Evolutionary conservation across 2,888 invertebrate genomes (phyloP).

Genomic region (Galeruca laticollis): DNA sequence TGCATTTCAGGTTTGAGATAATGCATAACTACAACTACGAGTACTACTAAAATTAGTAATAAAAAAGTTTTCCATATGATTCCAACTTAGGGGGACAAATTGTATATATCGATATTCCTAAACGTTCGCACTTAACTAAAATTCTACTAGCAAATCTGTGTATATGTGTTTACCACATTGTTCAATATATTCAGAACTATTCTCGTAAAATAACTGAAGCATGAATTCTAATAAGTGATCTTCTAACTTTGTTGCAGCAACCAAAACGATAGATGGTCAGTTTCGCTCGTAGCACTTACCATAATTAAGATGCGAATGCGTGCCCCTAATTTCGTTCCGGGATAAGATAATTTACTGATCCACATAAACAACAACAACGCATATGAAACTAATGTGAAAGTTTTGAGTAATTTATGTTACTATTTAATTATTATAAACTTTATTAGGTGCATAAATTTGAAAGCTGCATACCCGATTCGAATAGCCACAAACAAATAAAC

Average conservation of each 20-base stretch:
- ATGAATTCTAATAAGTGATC: conserved; percentile 10
- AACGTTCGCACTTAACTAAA: background rate
- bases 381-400: conserved; percentile 49
- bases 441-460: conserved; percentile 37
- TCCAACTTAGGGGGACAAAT: too few relatives aligned
- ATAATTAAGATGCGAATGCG: conserved; percentile 37
- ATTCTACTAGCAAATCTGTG: background rate
- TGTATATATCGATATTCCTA: background rate
- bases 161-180: background rate
- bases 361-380: conserved; percentile 41
- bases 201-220: background rate
- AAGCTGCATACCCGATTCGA: background rate
- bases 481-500: too few relatives aligned
- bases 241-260: conserved; percentile 4
- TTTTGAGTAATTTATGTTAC: conserved; percentile 48
- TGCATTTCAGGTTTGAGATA: too few relatives aligned
- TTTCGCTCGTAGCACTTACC: conserved; percentile 20
- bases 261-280: conserved; percentile 6
- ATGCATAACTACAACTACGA: too few relatives aligned
- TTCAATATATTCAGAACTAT: background rate
- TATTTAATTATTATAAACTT: conserved; percentile 46
- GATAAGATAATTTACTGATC: conserved; percentile 39
- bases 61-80: too few relatives aligned
- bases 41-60: too few relatives aligned
- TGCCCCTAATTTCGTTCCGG: conserved; percentile 45